Conservation (phyloP, 1,140 invertebrate species). For the Hyposmocoma kahamanoa region DNA sequence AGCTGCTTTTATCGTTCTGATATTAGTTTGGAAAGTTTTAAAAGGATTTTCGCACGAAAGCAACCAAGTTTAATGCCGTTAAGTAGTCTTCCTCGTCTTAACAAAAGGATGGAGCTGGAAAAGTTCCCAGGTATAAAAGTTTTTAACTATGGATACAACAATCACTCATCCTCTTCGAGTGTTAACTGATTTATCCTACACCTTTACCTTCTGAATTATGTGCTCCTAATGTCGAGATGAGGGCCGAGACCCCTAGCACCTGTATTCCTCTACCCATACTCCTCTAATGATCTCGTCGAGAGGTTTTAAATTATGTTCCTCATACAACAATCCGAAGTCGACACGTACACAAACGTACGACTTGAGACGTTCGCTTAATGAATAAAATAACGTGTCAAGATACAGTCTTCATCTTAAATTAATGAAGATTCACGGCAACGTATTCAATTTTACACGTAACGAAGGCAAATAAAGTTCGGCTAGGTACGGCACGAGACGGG, state of each 20-base stretch:
- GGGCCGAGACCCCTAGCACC: too few relatives aligned
- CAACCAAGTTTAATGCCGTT: slow-evolving; percentile 1
- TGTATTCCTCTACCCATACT: too few relatives aligned
- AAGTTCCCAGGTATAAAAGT: neutral
- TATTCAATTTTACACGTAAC: slow-evolving; percentile 71
- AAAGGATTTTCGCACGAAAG: slow-evolving; percentile 4
- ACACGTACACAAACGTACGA: slow-evolving; percentile 50
- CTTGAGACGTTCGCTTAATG: slow-evolving; percentile 58
- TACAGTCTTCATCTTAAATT: slow-evolving; percentile 70
- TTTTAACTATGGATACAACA: neutral
- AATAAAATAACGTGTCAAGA: slow-evolving; percentile 73
- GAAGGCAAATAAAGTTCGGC: slow-evolving; percentile 65
- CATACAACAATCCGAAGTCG: slow-evolving; percentile 56
- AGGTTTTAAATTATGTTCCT: slow-evolving; percentile 67
- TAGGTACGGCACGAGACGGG: slow-evolving; percentile 22
- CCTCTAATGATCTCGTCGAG: slow-evolving; percentile 61
- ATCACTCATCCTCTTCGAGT: too few relatives aligned
- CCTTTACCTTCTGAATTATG: too few relatives aligned
- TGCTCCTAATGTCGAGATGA: too few relatives aligned
- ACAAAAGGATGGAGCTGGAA: neutral
- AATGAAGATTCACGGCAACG: slow-evolving; percentile 64
- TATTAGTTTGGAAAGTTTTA: slow-evolving; percentile 2
- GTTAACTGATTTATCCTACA: too few relatives aligned
- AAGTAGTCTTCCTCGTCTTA: slow-evolving; percentile 4
- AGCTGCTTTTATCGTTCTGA: slow-evolving; percentile 9